These are phyloP conservation scores for Rosalia funebris DNA, from an alignment of 2,888 invertebrate species.

Conservation along the genomic window DNA sequence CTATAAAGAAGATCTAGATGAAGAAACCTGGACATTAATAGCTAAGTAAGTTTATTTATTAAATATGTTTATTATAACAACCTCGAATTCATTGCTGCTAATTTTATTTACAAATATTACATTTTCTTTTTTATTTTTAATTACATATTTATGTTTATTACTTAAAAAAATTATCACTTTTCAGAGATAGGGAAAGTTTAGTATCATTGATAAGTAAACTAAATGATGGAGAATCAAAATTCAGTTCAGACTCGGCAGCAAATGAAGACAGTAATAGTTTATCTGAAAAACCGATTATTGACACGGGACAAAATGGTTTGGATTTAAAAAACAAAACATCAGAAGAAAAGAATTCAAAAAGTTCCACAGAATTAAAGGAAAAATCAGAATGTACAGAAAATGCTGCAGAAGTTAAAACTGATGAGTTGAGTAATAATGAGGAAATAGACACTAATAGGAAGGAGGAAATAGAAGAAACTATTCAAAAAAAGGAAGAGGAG, in stretches of 20 bases:
- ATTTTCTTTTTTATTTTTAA: no score
- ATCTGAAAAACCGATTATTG: constrained; percentile 68
- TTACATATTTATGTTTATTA: not conserved
- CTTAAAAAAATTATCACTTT: constrained; percentile 35
- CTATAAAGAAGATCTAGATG: constrained; percentile 95
- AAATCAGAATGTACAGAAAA: not conserved
- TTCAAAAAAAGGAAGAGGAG: constrained; percentile 27
- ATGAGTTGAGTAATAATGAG: constrained; percentile 9
- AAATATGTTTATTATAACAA: no score
- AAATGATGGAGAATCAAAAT: constrained; percentile 75
- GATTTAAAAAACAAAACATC: constrained; percentile 62
- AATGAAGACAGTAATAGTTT: constrained; percentile 74
- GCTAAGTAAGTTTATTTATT: constrained; percentile 88
- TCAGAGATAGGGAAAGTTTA: constrained; percentile 75
- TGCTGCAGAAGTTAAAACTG: constrained; percentile 13
- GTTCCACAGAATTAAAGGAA: constrained; percentile 34
- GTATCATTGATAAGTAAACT: constrained; percentile 80
- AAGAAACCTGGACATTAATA: constrained; percentile 93
- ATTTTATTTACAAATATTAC: no score
- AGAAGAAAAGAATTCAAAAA: constrained; percentile 42
- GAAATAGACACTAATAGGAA: constrained; percentile 34
- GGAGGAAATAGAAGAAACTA: no score
- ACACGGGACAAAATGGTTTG: constrained; percentile 66
- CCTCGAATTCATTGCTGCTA: no score
- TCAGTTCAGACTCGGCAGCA: constrained; percentile 68